Conservation (phyloP, 2,888 invertebrate species). For the Acronicta leporina region DNA sequence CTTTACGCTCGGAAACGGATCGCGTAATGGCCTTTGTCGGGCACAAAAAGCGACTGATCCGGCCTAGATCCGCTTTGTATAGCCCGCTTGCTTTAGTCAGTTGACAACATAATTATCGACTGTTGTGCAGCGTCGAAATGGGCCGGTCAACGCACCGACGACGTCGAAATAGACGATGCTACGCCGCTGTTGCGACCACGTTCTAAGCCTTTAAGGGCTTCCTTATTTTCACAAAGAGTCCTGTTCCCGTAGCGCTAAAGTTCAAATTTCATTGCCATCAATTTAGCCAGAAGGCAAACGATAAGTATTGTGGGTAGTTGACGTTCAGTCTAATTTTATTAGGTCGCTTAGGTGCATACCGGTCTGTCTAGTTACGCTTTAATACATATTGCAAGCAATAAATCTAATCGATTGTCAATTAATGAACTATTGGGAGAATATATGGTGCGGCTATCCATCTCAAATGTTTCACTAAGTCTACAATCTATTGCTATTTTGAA, state of each 20-base stretch:
- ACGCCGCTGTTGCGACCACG: constrained; percentile 42
- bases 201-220: constrained; percentile 62
- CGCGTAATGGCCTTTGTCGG: constrained; percentile 86
- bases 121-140: constrained; percentile 72
- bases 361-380: constrained; percentile 26
- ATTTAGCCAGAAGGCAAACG: constrained; percentile 20
- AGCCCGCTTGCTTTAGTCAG: constrained; percentile 81
- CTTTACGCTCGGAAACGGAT: constrained; percentile 83
- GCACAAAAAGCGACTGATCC: constrained; percentile 86
- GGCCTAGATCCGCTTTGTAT: constrained; percentile 83
- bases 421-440: constrained; percentile 49
- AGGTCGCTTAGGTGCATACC: constrained; percentile 33
- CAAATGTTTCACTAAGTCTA: constrained; percentile 41
- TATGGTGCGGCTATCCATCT: constrained; percentile 45
- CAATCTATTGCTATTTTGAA: constrained; percentile 36
- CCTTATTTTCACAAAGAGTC: constrained; percentile 42
- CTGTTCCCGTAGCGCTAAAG: constrained; percentile 35
- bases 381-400: constrained; percentile 36
- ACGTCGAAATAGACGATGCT: constrained; percentile 68
- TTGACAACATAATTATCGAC: constrained; percentile 86
- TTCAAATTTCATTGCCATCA: constrained; percentile 33
- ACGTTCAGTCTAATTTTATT: constrained; percentile 47
- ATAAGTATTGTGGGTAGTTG: constrained; percentile 43
- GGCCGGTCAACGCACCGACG: constrained; percentile 74
- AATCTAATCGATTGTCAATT: constrained; percentile 52